Percentiles rank a stretch among this genome's conserved stretches.
Conservation (phyloP, 1,140 invertebrate species). For the Halictus rubicundus region DNA sequence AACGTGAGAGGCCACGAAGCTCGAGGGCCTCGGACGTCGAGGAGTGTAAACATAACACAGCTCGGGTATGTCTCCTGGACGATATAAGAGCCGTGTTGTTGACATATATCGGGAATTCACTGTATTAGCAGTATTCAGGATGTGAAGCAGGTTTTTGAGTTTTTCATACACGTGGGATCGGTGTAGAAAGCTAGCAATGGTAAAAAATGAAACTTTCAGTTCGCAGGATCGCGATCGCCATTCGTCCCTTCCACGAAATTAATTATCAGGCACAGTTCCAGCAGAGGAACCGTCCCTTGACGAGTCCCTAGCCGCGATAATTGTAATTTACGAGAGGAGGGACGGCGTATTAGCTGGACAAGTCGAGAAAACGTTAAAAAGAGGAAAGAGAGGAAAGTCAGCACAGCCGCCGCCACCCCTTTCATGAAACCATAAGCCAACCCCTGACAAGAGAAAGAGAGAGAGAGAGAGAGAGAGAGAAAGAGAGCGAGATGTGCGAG, state of each 20-base stretch:
- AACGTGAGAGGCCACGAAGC: no score
- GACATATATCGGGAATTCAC: no score
- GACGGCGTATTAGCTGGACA: background rate
- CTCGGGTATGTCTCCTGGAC: no score
- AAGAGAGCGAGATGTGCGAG: slow-evolving; percentile 27
- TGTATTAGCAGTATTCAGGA: no score
- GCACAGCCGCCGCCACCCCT: background rate
- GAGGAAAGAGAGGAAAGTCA: slow-evolving; percentile 5
- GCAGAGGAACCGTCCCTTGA: background rate
- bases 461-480: slow-evolving; percentile 15
- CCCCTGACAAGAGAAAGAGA: background rate
- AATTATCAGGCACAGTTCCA: slow-evolving; percentile 7
- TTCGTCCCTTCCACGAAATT: slow-evolving; percentile 6
- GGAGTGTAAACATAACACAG: no score
- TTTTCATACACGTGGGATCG: no score
- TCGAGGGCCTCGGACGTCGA: no score
- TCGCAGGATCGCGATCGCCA: background rate
- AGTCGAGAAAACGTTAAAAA: background rate
- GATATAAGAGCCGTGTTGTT: no score
- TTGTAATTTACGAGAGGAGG: slow-evolving; percentile 30
- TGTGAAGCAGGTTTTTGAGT: no score
- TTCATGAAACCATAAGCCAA: slow-evolving; percentile 46
- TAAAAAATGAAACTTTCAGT: background rate
- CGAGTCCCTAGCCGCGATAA: slow-evolving; percentile 1
- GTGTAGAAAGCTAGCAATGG: no score